Evolutionary conservation across 2,797 vertebrate genomes (phyloP).

Genomic region (Furcifer pardalis): DNA sequence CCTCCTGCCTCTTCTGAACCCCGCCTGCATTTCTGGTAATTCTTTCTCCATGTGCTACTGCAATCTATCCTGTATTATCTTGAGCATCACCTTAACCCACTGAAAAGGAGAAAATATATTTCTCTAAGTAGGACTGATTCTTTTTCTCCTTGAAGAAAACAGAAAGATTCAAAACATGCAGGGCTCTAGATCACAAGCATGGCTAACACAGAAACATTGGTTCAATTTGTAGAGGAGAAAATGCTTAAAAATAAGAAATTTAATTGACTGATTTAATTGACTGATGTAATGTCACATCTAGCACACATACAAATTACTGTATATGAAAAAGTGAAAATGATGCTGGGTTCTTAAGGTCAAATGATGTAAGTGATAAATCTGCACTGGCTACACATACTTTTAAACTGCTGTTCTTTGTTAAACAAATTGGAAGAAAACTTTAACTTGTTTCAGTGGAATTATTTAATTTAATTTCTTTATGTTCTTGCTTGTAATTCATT

Average conservation of each 20-base stretch:
- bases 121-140: too few species aligned
- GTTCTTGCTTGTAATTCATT: conserved; percentile 50
- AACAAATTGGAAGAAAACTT: conserved; percentile 25
- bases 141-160: too few species aligned
- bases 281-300: not conserved
- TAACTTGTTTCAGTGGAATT: conserved; percentile 45
- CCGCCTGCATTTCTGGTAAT: too few species aligned
- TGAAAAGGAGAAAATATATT: too few species aligned
- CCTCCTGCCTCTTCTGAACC: too few species aligned
- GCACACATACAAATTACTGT: not conserved
- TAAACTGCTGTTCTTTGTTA: not conserved
- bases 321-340: not conserved
- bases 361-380: not conserved
- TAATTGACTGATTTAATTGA: not conserved
- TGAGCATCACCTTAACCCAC: too few species aligned
- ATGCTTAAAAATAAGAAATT: not conserved
- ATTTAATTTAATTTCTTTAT: conserved; percentile 45
- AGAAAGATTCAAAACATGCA: too few species aligned
- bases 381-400: not conserved
- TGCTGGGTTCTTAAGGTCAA: not conserved
- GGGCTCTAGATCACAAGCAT: too few species aligned
- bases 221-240: not conserved
- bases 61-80: too few species aligned
- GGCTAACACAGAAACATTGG: too few species aligned
- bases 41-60: too few species aligned